Conservation (phyloP, 2,113 vertebrate species). For the Mastomys natalensis region DNA sequence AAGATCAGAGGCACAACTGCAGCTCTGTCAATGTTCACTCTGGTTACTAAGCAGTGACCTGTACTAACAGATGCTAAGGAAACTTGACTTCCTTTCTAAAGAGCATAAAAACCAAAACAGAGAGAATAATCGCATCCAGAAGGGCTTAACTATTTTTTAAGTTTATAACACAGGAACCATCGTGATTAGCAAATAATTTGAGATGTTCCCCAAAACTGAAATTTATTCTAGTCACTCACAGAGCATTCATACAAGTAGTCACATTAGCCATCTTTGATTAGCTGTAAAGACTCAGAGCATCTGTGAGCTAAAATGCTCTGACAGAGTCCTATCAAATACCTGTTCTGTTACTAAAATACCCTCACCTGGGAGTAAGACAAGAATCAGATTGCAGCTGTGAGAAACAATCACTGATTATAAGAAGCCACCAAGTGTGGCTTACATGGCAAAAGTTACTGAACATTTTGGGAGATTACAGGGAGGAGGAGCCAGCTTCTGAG, state of each 20-base stretch:
- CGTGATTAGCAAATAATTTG: background rate
- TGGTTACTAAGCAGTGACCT: background rate
- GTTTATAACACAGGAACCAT: background rate
- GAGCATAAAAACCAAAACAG: background rate
- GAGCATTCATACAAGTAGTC: background rate
- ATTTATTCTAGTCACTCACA: background rate
- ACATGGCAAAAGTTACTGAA: background rate
- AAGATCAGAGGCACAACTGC: background rate
- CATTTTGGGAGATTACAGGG: accelerated
- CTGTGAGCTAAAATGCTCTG: background rate
- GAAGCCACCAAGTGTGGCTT: background rate
- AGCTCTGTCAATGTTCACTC: background rate
- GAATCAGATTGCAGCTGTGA: background rate
- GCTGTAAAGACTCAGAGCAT: background rate
- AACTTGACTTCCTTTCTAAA: background rate
- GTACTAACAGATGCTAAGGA: background rate
- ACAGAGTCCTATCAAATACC: background rate
- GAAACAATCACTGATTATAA: background rate
- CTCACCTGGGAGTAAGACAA: background rate
- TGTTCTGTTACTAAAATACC: background rate
- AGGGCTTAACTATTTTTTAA: background rate
- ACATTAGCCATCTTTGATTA: background rate
- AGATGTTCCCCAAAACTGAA: background rate
- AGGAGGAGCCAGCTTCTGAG: background rate
- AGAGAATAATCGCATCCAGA: background rate